Percentiles rank a stretch among this genome's conserved stretches.
Conservation (phyloP, 2,888 invertebrate genomes). For the Dioctria linearis region DNA sequence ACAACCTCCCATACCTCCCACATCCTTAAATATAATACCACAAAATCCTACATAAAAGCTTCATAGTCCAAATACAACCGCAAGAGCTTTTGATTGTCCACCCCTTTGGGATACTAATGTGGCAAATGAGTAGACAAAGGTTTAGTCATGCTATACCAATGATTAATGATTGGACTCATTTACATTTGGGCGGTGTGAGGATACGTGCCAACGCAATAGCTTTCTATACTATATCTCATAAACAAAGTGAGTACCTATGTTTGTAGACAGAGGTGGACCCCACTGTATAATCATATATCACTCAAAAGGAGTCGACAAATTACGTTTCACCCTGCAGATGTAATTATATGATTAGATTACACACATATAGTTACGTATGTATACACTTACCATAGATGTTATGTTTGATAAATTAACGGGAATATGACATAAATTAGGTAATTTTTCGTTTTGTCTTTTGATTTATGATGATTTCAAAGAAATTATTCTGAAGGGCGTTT, state of each 20-base stretch:
- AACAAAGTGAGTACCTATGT: background rate
- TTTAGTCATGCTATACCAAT: conserved; percentile 51
- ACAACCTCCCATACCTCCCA: background rate
- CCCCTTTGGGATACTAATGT: conserved; percentile 48
- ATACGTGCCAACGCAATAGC: background rate
- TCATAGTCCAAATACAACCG: conserved; percentile 35
- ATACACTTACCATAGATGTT: conserved; percentile 36
- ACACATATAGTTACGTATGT: background rate
- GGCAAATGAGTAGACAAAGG: conserved; percentile 57
- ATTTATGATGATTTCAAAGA: conserved; percentile 14
- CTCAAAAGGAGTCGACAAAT: conserved; percentile 38
- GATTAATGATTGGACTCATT: conserved; percentile 58
- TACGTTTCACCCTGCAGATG: conserved; percentile 25
- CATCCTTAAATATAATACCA: conserved; percentile 14
- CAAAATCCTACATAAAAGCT: conserved; percentile 41
- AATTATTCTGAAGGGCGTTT: no score
- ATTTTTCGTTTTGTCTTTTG: conserved; percentile 19
- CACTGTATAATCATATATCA: conserved; percentile 32
- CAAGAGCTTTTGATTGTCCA: conserved; percentile 47
- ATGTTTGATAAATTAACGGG: conserved; percentile 18
- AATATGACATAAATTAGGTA: background rate
- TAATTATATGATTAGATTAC: conserved; percentile 51
- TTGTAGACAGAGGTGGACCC: conserved; percentile 11
- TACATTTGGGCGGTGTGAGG: conserved; percentile 47
- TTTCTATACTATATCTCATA: background rate